phyloP scores from a whole-genome alignment of 2,888 invertebrate species.

The Rotaria sp. region DNA sequence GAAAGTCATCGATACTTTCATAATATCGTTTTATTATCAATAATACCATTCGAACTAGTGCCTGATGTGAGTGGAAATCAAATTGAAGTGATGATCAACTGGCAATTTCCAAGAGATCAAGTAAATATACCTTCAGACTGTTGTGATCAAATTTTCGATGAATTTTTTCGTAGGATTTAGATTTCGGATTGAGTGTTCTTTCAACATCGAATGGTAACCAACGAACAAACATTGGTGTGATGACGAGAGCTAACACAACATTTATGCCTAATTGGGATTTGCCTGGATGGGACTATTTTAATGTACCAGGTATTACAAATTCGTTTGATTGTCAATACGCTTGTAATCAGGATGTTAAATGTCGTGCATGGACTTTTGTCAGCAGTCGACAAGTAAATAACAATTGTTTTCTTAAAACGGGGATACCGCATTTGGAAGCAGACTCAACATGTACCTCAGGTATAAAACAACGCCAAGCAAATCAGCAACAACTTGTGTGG shows the following conservation, averaged over 20 bases:
- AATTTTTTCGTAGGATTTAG: neutral
- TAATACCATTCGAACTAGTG: neutral
- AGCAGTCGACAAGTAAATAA: neutral
- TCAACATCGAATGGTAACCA: neutral
- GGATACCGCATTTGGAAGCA: neutral
- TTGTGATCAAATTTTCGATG: too few species aligned
- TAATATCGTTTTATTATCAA: neutral
- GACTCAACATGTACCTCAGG: neutral
- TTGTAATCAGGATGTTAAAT: neutral
- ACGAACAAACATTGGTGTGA: neutral
- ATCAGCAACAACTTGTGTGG: neutral
- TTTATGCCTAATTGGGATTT: neutral
- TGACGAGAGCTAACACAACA: neutral
- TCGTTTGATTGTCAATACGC: neutral
- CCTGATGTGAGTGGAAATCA: neutral
- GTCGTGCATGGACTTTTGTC: neutral
- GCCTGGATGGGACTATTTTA: constrained; percentile 2
- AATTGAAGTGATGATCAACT: neutral
- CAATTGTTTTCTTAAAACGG: constrained; percentile 1
- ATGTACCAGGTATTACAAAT: neutral
- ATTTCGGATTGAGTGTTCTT: neutral
- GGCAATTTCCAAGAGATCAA: constrained; percentile 2
- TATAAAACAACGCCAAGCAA: neutral
- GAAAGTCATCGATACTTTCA: neutral
- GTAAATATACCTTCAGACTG: neutral